These are phyloP conservation scores for Anisognathus igniventris DNA, from an alignment of 2,797 vertebrate genomes.

Conservation along the genomic window DNA sequence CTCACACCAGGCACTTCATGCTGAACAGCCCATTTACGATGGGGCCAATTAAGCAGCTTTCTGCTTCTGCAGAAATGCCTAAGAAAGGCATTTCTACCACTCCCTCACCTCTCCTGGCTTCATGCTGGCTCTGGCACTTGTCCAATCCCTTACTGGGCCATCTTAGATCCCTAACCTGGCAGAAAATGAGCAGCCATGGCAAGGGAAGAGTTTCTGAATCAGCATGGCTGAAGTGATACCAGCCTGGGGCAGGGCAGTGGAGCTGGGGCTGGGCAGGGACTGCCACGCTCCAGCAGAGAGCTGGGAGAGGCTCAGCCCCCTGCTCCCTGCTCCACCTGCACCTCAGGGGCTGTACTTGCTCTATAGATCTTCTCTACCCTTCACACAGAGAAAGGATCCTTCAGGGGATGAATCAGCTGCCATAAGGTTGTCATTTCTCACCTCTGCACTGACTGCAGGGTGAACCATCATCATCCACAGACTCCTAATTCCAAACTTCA, in stretches of 20 bases:
- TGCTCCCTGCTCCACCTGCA: background rate
- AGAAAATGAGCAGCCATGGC: background rate
- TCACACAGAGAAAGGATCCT: background rate
- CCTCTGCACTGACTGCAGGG: background rate
- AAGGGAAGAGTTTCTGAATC: background rate
- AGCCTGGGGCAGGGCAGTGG: background rate
- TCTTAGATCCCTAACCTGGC: background rate
- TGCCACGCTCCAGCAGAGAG: background rate
- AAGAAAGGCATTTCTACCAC: background rate
- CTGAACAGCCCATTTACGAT: background rate
- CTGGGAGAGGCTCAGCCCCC: background rate
- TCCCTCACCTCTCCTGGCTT: background rate
- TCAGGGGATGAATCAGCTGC: background rate
- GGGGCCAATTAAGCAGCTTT: background rate
- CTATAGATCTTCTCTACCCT: background rate
- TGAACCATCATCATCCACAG: background rate
- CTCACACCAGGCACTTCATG: background rate
- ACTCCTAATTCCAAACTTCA: background rate
- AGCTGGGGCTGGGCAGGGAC: background rate
- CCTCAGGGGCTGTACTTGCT: background rate
- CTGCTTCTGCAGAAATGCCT: background rate
- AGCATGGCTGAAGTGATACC: fast-evolving
- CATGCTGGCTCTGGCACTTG: background rate
- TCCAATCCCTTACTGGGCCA: background rate
- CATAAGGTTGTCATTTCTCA: background rate